A percentile compares a stretch with the other conserved stretches of the same genome.
phyloP scores from a whole-genome alignment of 2,888 invertebrate genomes.

The Oegoconia quadripuncta region DNA sequence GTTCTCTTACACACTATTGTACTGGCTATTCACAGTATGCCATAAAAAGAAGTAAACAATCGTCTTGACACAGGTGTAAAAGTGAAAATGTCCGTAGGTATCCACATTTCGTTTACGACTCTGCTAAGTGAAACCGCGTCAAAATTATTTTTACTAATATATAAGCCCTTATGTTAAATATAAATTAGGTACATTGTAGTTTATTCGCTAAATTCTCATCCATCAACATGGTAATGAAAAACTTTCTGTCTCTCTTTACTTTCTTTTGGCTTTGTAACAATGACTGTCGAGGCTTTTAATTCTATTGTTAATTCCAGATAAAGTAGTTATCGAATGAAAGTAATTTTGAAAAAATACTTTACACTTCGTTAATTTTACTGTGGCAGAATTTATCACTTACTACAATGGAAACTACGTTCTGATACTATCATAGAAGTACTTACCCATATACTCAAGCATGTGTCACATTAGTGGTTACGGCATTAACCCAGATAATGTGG shows the following conservation, averaged over 20 bases:
- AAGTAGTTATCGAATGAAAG: too few relatives aligned
- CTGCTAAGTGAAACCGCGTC: constrained; percentile 20
- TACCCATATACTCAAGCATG: too few relatives aligned
- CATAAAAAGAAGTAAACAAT: constrained; percentile 48
- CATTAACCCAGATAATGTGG: constrained; percentile 27
- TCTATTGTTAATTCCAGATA: too few relatives aligned
- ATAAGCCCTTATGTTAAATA: constrained; percentile 13
- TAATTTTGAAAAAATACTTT: too few relatives aligned
- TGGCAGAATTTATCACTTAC: too few relatives aligned
- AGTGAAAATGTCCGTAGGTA: constrained; percentile 47
- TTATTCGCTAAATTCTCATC: background rate
- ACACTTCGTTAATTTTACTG: too few relatives aligned
- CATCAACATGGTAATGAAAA: too few relatives aligned
- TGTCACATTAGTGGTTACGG: constrained; percentile 29
- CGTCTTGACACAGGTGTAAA: constrained; percentile 67
- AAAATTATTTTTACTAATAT: constrained; percentile 31
- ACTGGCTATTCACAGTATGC: constrained; percentile 29
- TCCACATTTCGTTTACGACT: constrained; percentile 41
- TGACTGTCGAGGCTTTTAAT: too few relatives aligned
- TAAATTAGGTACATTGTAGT: background rate
- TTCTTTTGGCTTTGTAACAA: too few relatives aligned
- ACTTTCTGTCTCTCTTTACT: too few relatives aligned
- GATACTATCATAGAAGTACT: too few relatives aligned
- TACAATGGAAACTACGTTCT: too few relatives aligned
- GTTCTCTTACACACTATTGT: constrained; percentile 28